Conservation (phyloP, 1,140 invertebrate species). For the Coenobita brevimanus region DNA sequence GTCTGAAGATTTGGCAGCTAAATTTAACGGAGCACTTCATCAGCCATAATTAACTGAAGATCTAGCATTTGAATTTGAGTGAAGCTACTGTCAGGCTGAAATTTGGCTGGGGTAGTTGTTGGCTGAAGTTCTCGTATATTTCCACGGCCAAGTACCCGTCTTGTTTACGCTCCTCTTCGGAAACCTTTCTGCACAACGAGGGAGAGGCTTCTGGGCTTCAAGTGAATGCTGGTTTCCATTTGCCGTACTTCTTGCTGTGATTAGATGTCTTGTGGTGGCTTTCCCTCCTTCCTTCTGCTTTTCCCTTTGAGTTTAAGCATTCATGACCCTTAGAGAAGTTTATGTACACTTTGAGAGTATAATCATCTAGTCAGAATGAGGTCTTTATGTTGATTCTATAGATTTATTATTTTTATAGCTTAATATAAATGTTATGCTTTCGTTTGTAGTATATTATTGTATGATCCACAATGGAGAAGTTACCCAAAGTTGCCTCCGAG, state of each 20-base stretch:
- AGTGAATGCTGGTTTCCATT: constrained; percentile 14
- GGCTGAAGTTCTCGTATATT: too few relatives aligned
- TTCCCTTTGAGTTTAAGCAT: constrained; percentile 26
- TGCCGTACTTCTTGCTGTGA: constrained; percentile 25
- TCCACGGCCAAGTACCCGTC: neutral
- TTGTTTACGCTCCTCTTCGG: neutral
- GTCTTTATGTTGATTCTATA: constrained; percentile 43
- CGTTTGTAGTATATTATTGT: constrained; percentile 45
- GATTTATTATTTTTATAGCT: constrained; percentile 64
- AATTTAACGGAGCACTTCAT: too few relatives aligned
- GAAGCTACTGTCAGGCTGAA: too few relatives aligned
- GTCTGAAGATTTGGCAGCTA: too few relatives aligned
- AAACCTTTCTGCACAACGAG: constrained; percentile 46
- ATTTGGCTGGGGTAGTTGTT: too few relatives aligned
- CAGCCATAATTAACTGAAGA: too few relatives aligned
- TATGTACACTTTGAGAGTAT: constrained; percentile 21
- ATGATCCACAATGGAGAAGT: constrained; percentile 61
- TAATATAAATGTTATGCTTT: constrained; percentile 58
- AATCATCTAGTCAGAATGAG: constrained; percentile 46
- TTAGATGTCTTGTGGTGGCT: constrained; percentile 45
- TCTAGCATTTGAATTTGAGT: too few relatives aligned
- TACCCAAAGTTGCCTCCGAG: constrained; percentile 49
- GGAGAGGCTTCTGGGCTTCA: constrained; percentile 1
- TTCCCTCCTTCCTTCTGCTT: neutral
- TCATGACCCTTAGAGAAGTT: constrained; percentile 23